Conservation (phyloP, 2,888 invertebrate genomes). For the Drosophila buzzatii region DNA sequence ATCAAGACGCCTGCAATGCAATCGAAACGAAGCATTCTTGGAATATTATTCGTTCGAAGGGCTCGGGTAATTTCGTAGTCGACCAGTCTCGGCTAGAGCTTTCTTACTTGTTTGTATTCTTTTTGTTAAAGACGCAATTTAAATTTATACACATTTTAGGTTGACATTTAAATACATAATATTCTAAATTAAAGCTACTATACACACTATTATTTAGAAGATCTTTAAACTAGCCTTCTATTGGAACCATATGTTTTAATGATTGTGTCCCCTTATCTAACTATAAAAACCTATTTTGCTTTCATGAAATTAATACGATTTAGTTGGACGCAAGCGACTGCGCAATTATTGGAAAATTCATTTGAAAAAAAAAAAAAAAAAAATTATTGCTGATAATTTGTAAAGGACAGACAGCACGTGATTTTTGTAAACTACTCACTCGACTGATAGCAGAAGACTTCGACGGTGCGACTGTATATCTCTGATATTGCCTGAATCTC, state of each 20-base stretch:
- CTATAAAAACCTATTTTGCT: background rate
- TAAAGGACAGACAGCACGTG: background rate
- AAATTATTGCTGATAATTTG: background rate
- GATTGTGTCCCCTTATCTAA: background rate
- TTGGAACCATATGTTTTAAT: background rate
- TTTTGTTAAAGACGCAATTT: too few species aligned
- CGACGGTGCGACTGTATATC: slow-evolving; percentile 94
- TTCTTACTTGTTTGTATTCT: too few species aligned
- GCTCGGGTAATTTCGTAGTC: too few species aligned
- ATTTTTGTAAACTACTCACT: slow-evolving; percentile 66
- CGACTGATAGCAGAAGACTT: slow-evolving; percentile 88
- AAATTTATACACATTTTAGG: too few species aligned
- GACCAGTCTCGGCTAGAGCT: too few species aligned
- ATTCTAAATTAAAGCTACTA: too few species aligned
- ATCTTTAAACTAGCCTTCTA: background rate
- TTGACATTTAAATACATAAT: too few species aligned
- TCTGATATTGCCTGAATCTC: slow-evolving; percentile 96
- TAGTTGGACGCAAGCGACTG: background rate
- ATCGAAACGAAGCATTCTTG: too few species aligned
- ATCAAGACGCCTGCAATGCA: too few species aligned
- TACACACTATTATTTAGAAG: background rate
- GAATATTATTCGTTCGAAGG: too few species aligned
- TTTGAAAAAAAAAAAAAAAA: too few species aligned
- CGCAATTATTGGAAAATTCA: background rate
- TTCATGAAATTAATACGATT: background rate